phyloP scores from a whole-genome alignment of 1,140 invertebrate species.

The Metopolophium dirhodum region DNA sequence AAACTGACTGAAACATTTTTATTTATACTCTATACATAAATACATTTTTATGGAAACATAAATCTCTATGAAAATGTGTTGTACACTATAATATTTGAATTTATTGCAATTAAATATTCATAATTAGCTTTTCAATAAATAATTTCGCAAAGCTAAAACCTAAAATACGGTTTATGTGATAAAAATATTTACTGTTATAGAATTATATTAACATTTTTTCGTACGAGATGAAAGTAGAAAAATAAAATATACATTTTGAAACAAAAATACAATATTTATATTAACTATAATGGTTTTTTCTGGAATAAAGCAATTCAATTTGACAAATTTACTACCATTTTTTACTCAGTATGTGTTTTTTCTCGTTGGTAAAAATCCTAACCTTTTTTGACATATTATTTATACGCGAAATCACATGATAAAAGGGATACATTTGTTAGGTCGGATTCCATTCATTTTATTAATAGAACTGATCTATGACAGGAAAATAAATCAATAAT shows the following conservation, averaged over 20 bases:
- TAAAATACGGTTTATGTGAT: background rate
- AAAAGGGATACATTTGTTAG: background rate
- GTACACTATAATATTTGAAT: background rate
- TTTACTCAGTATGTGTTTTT: background rate
- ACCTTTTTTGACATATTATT: constrained; percentile 33
- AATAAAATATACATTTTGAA: background rate
- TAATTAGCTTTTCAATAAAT: background rate
- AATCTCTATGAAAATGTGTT: no score
- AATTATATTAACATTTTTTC: background rate
- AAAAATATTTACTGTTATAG: background rate
- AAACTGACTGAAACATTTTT: background rate
- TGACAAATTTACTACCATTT: constrained; percentile 20
- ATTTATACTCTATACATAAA: background rate
- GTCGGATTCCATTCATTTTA: background rate
- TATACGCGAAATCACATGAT: background rate
- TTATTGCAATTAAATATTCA: background rate
- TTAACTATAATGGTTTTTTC: background rate
- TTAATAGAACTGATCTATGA: constrained; percentile 1
- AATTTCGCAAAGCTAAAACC: background rate
- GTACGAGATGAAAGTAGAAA: background rate
- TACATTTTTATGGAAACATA: no score
- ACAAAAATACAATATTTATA: background rate
- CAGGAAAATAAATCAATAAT: background rate
- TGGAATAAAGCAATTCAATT: background rate
- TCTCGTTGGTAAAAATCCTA: background rate